A percentile compares a stretch with the other conserved stretches of the same genome.
Evolutionary conservation across 2,113 vertebrate genomes (phyloP).

Genomic region (Trochalopteron elliotii): DNA sequence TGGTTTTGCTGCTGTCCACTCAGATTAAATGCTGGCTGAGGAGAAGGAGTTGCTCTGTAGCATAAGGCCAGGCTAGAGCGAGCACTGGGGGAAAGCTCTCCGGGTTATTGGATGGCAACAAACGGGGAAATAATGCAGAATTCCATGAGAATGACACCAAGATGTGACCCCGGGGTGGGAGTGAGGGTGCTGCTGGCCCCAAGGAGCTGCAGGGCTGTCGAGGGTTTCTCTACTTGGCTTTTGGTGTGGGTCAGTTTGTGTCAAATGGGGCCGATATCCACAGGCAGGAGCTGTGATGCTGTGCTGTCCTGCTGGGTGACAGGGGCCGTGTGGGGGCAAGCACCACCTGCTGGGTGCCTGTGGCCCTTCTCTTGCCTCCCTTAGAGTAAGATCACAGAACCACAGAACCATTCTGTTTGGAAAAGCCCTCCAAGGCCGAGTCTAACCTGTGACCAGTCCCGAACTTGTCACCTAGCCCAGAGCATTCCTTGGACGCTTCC

Average conservation of each 20-base stretch:
- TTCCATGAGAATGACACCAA: accelerated
- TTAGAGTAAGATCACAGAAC: background rate
- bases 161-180: background rate
- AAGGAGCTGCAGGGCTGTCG: background rate
- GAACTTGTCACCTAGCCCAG: background rate
- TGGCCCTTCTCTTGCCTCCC: background rate
- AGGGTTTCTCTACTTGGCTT: background rate
- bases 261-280: accelerated
- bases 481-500: background rate
- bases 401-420: background rate
- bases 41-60: background rate
- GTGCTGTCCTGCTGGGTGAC: background rate
- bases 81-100: background rate
- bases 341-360: background rate
- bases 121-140: accelerated
- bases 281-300: background rate
- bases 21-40: constrained; percentile 6
- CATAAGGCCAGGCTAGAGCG: accelerated
- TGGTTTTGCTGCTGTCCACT: constrained; percentile 24
- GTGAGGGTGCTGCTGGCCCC: background rate
- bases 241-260: background rate
- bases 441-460: background rate
- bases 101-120: background rate
- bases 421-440: background rate
- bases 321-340: background rate